Percentiles rank a stretch among this genome's conserved stretches.
phyloP scores from a whole-genome alignment of 2,797 vertebrate species.

The Masticophis lateralis region DNA sequence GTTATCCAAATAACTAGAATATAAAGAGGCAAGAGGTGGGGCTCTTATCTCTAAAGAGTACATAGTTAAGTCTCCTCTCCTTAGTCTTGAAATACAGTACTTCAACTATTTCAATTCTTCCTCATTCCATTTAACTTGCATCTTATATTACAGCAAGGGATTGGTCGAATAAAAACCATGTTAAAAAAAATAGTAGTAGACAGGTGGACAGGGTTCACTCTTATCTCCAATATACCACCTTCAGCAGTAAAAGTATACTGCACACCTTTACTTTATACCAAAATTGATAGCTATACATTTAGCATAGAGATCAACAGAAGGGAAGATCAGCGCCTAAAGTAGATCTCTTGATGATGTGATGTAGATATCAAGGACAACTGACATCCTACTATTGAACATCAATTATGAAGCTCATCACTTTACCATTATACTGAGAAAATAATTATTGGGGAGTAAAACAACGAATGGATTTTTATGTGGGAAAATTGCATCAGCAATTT shows the following conservation, averaged over 20 bases:
- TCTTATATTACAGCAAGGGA: background rate
- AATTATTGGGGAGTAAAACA: background rate
- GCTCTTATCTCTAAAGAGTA: background rate
- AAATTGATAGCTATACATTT: background rate
- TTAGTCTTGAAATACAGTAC: background rate
- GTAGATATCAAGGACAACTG: background rate
- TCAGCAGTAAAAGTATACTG: background rate
- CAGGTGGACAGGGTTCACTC: background rate
- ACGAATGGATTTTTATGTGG: background rate
- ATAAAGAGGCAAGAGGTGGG: background rate
- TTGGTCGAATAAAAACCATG: background rate
- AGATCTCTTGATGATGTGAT: background rate
- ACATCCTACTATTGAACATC: background rate
- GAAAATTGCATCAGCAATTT: background rate
- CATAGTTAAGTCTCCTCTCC: background rate
- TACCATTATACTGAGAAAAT: background rate
- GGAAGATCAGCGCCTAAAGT: background rate
- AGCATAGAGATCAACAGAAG: background rate
- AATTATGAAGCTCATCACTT: background rate
- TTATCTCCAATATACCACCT: background rate
- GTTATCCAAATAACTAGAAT: background rate
- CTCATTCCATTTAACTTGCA: background rate
- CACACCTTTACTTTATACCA: background rate
- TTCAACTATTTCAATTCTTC: background rate
- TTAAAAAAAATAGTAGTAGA: no score